Evolutionary conservation across 92 coral and sea anemone species (phyloP), one percentile per base, ranked within the genome.

Genomic region (Galaxea fascicularis): DNA sequence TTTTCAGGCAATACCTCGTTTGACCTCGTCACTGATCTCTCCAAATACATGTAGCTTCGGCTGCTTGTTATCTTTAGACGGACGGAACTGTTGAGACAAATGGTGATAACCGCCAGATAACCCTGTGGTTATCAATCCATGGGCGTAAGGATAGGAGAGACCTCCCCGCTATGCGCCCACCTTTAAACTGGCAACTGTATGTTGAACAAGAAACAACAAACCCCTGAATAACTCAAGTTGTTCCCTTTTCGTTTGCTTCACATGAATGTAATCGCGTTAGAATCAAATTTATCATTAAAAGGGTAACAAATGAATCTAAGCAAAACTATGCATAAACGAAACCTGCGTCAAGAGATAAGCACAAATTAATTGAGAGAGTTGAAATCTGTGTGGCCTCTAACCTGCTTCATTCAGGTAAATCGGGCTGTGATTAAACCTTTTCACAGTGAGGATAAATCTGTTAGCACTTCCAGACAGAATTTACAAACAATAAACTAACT

Each of bases 1-100:
- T 54, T 53, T 52, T 45, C 7, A 71, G 76, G 31, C 52, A 76
- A 76, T 27, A n/a, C 30, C 13, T 29, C 41, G 80, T 76, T 76
- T 76, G 80, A 57, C 49, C 31, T 58, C 29, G 24, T 7, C 24
- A 60, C 30, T 25, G 28, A n/a, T 60, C 10, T 60, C 29, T 10
- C 10, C 24, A 0, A 9, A 28, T 29, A n/a, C n/a, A n/a, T n/a
- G 10, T 8, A 60, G 8, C 66, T 10, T 60, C 10, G 13, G 29
- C 66, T 60, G 25, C 29, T 28, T 4, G 15, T 22, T 21, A 13
- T 15, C 5, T 60, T 22, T 20, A 58, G 29, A 57, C 57, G 52
- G 57, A 56, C 57, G 67, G 54, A 30, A 13, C 62, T 8, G 78
- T 18, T 27, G 26, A 13, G 39, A 30, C 39, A 17, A 9, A 9